phyloP scores from a whole-genome alignment of 2,113 vertebrate species.

The Plecotus auritus region DNA sequence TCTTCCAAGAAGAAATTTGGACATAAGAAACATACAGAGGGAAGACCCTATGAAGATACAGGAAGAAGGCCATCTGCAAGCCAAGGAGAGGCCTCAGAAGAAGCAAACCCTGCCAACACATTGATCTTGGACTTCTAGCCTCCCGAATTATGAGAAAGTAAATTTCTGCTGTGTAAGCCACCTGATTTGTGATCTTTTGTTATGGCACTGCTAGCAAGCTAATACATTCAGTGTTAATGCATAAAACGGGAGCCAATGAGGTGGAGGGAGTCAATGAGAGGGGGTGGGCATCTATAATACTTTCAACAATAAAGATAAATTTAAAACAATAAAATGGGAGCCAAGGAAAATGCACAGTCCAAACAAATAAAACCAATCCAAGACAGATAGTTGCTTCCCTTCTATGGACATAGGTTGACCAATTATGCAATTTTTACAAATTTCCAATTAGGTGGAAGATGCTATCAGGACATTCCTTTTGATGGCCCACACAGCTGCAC shows the following conservation, averaged over 20 bases:
- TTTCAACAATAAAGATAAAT: no score
- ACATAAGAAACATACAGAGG: neutral
- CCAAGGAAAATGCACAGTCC: neutral
- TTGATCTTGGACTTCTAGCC: neutral
- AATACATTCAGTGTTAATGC: neutral
- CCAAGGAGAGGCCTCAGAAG: neutral
- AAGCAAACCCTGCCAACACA: neutral
- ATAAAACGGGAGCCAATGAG: neutral
- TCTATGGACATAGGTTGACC: neutral
- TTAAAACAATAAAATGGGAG: no score
- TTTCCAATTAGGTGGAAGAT: neutral
- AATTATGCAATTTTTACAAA: neutral
- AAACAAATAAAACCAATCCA: conserved; percentile 2
- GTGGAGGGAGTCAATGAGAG: no score
- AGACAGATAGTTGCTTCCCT: neutral
- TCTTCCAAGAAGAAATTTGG: neutral
- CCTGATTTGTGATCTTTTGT: neutral
- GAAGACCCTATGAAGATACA: neutral
- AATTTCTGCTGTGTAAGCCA: neutral
- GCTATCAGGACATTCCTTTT: neutral
- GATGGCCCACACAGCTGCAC: neutral
- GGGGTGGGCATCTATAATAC: no score
- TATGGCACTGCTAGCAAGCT: neutral
- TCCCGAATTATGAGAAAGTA: neutral
- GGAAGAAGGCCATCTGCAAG: neutral